Base-by-base conservation (phyloP, 2,888 invertebrate genomes). In the Colletes collaris region DNA sequence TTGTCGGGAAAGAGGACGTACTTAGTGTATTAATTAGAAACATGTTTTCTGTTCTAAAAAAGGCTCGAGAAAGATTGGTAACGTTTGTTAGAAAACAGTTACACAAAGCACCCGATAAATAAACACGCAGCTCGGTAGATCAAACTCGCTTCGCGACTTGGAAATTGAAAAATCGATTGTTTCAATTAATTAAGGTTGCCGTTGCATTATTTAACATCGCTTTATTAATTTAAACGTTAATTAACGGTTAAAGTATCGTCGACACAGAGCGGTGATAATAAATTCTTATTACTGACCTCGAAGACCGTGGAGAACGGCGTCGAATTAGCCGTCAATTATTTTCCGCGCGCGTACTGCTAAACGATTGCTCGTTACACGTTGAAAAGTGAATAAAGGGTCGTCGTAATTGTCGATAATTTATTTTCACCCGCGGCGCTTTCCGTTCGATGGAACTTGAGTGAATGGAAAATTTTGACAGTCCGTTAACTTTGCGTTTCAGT, bases 351-450 rank as follows among this genome's bases (percentile, higher is more conserved):
- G 46, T 55, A 56, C 50, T 10, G 11, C 6, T n/a, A 10, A 60
- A 62, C 53, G 19, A 11, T 4, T 40, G 27, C 11, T 49, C 44
- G 63, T 40, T 60, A 35, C 11, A 3, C 35, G 49, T 58, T 44
- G 40, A 60, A 58, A 27, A 11, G 16, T 0, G 60, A 53, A 73
- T 19, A 49, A 59, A 64, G 44, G 46, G 6, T 3, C 46, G 40
- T 10, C 4, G 50, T 40, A 59, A 64, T 55, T 44, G 13, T 59
- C 10, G 52, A 59, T 65, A 50, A 62, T 66, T 73, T 60, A 73
- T 76, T 73, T 73, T 37, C 52, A n/a, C 10, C 5, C 19, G 46
- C n/a, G 10, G 0, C 10, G 50, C 59, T 59, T 64, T 53, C 40
- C 50, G 58, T 16, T 19, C 37, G 55, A 60, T 19, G 13, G 35